Conservation (phyloP, 2,797 vertebrate genomes). For the Spheniscus humboldti region DNA sequence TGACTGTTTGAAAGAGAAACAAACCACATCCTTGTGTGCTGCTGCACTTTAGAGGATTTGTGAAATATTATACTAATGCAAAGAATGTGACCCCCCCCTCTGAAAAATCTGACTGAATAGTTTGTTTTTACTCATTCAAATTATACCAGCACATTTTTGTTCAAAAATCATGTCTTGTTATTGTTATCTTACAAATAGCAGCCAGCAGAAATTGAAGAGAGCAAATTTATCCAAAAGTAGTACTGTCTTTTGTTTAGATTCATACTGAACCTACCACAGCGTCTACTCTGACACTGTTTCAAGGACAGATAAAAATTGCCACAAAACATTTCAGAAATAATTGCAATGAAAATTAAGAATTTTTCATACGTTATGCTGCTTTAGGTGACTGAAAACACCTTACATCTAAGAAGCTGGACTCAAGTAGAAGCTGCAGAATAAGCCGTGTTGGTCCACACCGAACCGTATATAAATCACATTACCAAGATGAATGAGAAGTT, state of each 20-base stretch:
- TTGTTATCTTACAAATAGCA: neutral
- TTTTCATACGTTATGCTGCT: neutral
- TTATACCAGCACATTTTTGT: neutral
- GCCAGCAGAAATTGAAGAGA: neutral
- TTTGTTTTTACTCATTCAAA: constrained; percentile 13
- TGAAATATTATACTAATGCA: neutral
- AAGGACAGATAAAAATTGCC: neutral
- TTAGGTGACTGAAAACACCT: neutral
- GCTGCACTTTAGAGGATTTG: constrained; percentile 20
- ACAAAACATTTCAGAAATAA: neutral
- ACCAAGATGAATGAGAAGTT: neutral
- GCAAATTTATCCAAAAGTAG: neutral
- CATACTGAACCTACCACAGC: neutral
- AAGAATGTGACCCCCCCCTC: neutral
- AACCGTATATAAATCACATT: accelerated
- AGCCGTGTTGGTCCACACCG: neutral
- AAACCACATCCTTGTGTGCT: constrained; percentile 66
- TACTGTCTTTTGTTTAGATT: neutral
- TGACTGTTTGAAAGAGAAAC: constrained; percentile 62
- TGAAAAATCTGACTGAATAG: neutral
- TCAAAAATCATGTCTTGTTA: constrained; percentile 7
- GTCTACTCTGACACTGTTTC: neutral
- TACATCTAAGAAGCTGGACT: neutral
- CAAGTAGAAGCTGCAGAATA: neutral
- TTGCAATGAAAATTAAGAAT: neutral